phyloP scores from a whole-genome alignment of 2,797 vertebrate genomes.

The Remorina albescens region DNA sequence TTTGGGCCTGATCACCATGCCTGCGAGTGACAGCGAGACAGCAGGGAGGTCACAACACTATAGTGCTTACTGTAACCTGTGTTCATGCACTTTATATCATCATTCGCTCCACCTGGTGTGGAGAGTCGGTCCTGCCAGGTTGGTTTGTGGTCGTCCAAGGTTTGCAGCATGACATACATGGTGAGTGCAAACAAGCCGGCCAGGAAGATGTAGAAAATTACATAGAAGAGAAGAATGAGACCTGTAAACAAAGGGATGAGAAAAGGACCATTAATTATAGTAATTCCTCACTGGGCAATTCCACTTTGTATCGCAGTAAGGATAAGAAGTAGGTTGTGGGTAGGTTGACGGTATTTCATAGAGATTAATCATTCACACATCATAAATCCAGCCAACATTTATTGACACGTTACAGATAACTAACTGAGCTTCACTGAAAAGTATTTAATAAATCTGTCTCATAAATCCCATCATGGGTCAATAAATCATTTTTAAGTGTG shows the following conservation, averaged over 20 bases:
- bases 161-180: conserved; percentile 95
- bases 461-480: neutral
- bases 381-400: neutral
- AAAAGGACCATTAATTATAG: neutral
- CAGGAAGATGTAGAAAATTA: conserved; percentile 93
- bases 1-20: conserved; percentile 92
- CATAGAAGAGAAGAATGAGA: conserved; percentile 92
- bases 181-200: conserved; percentile 87
- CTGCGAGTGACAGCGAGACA: conserved; percentile 72
- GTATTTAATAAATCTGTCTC: neutral
- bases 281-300: neutral
- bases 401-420: neutral
- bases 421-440: neutral
- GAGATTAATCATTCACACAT: neutral
- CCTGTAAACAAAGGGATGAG: conserved; percentile 75
- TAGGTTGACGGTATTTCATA: neutral
- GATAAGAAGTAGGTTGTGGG: neutral
- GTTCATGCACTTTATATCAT: neutral
- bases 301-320: neutral
- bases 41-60: conserved; percentile 1
- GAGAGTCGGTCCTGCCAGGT: conserved; percentile 92
- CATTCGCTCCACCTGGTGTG: conserved; percentile 85
- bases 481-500: neutral
- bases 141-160: conserved; percentile 91
- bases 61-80: neutral